Base-by-base conservation (phyloP, 2,797 vertebrate genomes). In the Chelon labrosus region DNA sequence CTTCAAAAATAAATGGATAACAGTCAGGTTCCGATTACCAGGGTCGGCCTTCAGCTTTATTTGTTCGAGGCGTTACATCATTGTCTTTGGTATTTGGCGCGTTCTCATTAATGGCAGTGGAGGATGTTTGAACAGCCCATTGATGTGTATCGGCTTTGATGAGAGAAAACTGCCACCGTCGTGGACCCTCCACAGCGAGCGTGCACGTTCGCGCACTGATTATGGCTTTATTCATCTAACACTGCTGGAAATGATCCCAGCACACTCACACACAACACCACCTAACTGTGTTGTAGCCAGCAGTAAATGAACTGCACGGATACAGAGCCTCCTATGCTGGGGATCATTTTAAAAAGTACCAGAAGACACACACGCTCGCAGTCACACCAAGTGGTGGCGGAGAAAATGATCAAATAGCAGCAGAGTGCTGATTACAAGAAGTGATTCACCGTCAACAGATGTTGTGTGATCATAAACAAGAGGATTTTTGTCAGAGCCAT, bases 381-480 rank as follows among this genome's bases (percentile, higher is more conserved):
- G 17, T 37, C 71, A 46, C 79, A 68, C 73, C 27, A n/a, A 25
- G 55, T 67, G 67, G 64, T 65, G 82, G 67, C 75, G 62, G 75
- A 85, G 80, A 73, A 84, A 91, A 84, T 83, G 83, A 90, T 89
- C 80, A 85, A 90, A 88, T 82, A 69, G 72, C 79, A 65, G 74
- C 72, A 37, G 75, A 88, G 73, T 52, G 60, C 82, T 85, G 88
- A 92, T 92, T 88, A 89, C 79, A 86, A 81, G 77, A 41, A 83
- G 77, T 82, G 90, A 89, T 86, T 90, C 88, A 84, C 83, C 70
- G 22, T 83, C 85, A 88, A 85, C 92, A 92, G 90, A 89, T 91
- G 90, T 86, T 89, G 88, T 78, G 88, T 81, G 88, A 91, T 92
- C 88, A 89, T 90, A 89, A 93, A 91, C 86, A 89, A 91, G 84